Base-by-base conservation (phyloP, 2,888 invertebrate species). In the Unio pictorum region DNA sequence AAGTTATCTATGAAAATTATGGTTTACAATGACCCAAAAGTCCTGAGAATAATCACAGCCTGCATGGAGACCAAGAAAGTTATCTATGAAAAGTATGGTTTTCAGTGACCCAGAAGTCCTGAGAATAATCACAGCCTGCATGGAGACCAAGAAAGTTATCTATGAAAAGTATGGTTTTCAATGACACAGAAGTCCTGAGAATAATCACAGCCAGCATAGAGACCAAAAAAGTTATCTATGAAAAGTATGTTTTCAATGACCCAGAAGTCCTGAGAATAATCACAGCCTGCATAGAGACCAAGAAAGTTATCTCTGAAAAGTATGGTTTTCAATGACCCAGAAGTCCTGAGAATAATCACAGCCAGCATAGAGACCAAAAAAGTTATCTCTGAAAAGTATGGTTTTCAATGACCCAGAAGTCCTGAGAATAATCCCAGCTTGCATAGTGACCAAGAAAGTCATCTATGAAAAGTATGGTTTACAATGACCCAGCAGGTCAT, bases 21-120 rank as follows among this genome's bases (percentile, higher is more conserved):
- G 20, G 98, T 99, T 91, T 99, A 99, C 7, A 98, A 98, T 87
- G 94, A 94, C n/a, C 93, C 99, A 0, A 99, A 56, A 97, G 95
- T 0, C 98, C 98, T 0, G 98, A 97, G 69, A 99, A 91, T 28
- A 98, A 93, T 0, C 98, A 98, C 64, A 99, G 92, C 2, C 2
- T 28, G 28, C 93, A n/a, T 97, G 96, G 56, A 99, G 92, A 91
- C 99, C 99, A 62, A 99, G 91, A 0, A 98, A 98, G 91, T 28
- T 3, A 28, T 28, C 28, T 3, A 28, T 28, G 28, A 28, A 28
- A 28, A 28, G 6, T 34, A 7, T 34, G 34, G 34, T 7, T 34
- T 28, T 28, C 28, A 28, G 4, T 34, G 34, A 34, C 34, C 34
- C 34, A 34, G 8, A 1, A 34, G 34, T 34, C 34, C 34, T 34